A percentile compares a stretch with the other conserved stretches of the same genome.
phyloP scores from a whole-genome alignment of 2,888 invertebrate genomes.

The Allacma fusca region DNA sequence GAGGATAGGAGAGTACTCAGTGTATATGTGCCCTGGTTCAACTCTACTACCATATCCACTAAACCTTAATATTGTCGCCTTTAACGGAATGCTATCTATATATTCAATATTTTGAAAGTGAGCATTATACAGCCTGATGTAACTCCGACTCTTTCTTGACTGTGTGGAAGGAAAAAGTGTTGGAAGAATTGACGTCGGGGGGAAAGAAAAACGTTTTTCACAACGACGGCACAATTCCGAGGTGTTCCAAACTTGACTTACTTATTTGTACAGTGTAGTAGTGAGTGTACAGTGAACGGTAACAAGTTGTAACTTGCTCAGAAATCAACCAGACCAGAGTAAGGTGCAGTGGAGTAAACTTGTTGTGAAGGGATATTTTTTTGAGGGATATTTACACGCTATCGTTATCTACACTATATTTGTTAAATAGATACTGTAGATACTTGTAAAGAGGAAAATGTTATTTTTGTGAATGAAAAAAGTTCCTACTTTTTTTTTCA shows the following conservation, averaged over 20 bases:
- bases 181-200: background rate
- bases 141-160: background rate
- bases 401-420: background rate
- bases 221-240: background rate
- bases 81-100: background rate
- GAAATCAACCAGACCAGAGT: background rate
- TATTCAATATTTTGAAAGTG: background rate
- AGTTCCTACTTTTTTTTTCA: background rate
- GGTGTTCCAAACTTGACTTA: slow-evolving; percentile 1
- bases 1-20: too few species aligned
- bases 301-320: background rate
- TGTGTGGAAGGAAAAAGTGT: background rate
- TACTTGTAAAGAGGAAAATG: background rate
- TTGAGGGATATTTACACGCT: background rate
- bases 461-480: slow-evolving; percentile 12
- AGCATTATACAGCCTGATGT: background rate
- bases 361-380: background rate
- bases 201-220: background rate
- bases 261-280: background rate
- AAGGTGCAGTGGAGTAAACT: background rate
- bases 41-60: too few species aligned
- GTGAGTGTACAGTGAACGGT: background rate
- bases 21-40: too few species aligned
- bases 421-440: too few species aligned
- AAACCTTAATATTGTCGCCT: background rate